phyloP scores from a whole-genome alignment of 2,888 invertebrate genomes.

The Agonopterix arenella region DNA sequence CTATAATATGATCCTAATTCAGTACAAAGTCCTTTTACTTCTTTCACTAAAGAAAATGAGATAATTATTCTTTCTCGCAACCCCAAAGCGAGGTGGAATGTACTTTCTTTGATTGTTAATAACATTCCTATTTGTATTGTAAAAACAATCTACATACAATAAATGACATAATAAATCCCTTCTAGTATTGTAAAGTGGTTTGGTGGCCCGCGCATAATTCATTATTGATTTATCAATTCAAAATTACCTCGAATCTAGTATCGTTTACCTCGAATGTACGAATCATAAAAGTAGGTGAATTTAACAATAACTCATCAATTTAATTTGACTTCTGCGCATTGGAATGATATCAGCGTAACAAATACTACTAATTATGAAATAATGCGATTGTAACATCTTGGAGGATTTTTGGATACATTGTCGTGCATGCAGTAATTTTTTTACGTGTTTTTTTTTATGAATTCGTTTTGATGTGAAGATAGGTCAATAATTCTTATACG shows the following conservation, averaged over 20 bases:
- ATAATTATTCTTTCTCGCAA: too few relatives aligned
- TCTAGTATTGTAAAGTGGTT: too few relatives aligned
- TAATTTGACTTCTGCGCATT: background rate
- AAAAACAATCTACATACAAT: too few relatives aligned
- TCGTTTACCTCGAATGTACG: background rate
- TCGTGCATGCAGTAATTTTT: constrained; percentile 67
- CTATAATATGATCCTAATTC: too few relatives aligned
- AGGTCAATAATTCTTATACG: constrained; percentile 6
- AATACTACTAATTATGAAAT: constrained; percentile 5
- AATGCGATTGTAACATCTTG: constrained; percentile 39
- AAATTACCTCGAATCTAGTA: background rate
- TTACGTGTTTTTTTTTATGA: constrained; percentile 55
- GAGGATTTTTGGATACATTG: constrained; percentile 59
- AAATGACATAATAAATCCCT: too few relatives aligned
- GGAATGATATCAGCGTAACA: background rate
- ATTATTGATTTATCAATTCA: too few relatives aligned
- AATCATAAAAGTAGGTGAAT: background rate
- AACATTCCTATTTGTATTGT: too few relatives aligned
- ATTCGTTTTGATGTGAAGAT: constrained; percentile 35
- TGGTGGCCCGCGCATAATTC: too few relatives aligned
- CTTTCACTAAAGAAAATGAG: too few relatives aligned
- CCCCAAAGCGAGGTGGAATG: too few relatives aligned
- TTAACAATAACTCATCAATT: background rate
- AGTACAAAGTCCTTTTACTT: too few relatives aligned
- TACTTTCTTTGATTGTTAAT: too few relatives aligned